phyloP scores from a whole-genome alignment of 2,113 vertebrate genomes.

The Callipepla squamata region DNA sequence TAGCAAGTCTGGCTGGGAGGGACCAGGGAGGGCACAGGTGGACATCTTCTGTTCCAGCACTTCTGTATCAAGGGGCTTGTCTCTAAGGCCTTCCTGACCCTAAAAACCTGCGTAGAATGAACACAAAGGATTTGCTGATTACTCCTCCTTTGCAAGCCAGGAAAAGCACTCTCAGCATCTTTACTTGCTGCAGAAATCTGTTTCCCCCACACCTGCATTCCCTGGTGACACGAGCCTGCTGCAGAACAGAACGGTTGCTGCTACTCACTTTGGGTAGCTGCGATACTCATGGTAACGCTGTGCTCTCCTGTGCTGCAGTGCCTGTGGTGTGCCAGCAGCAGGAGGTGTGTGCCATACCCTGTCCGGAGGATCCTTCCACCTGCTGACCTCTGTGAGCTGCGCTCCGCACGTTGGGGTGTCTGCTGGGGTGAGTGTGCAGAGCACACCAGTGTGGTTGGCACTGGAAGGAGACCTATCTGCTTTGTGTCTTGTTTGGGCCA shows the following conservation, averaged over 20 bases:
- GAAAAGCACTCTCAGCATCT: not conserved
- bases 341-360: slow-evolving; percentile 86
- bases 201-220: fast-evolving
- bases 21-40: not conserved
- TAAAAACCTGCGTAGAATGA: not conserved
- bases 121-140: not conserved
- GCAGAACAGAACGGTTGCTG: not conserved
- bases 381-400: slow-evolving; percentile 80
- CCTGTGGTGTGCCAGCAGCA: slow-evolving; percentile 88
- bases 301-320: slow-evolving; percentile 79
- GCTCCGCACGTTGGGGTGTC: slow-evolving; percentile 91
- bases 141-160: not conserved
- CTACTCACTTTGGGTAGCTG: not conserved
- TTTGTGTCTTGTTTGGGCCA: not conserved
- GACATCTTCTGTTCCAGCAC: not conserved
- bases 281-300: not conserved
- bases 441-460: not conserved
- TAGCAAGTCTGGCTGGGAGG: not conserved
- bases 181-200: not conserved
- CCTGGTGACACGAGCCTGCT: not conserved
- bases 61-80: not conserved
- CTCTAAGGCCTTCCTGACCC: not conserved
- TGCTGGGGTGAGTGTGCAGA: slow-evolving; percentile 88
- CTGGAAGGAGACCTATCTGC: not conserved
- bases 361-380: slow-evolving; percentile 85